Conservation (phyloP, 2,113 vertebrate genomes). For the Damaliscus lunatus region DNA sequence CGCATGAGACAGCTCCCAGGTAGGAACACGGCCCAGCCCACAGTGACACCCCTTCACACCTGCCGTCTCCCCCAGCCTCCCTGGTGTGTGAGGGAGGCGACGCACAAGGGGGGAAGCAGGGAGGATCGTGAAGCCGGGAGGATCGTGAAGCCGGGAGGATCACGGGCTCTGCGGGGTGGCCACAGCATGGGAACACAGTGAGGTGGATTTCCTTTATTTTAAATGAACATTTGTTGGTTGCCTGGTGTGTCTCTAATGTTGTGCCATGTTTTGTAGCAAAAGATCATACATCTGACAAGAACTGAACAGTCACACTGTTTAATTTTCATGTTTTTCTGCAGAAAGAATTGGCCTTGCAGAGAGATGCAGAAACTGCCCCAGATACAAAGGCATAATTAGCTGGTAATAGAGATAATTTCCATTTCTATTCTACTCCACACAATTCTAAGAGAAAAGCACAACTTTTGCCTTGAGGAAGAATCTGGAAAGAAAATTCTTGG, state of each 20-base stretch:
- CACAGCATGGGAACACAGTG: too few relatives aligned
- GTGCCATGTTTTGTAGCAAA: neutral
- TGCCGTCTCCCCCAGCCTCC: accelerated
- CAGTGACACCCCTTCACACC: neutral
- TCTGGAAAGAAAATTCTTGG: neutral
- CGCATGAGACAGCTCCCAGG: neutral
- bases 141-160: accelerated
- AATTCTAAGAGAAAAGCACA: neutral
- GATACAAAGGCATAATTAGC: neutral
- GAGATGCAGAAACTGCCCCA: neutral
- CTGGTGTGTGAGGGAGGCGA: neutral
- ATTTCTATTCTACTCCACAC: neutral
- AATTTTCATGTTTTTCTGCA: neutral
- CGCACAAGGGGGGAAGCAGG: accelerated
- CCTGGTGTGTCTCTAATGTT: neutral
- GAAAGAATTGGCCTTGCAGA: neutral
- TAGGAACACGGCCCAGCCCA: neutral
- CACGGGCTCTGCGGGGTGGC: accelerated
- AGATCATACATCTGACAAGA: neutral
- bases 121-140: too few relatives aligned
- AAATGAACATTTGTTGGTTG: too few relatives aligned
- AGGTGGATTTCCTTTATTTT: neutral
- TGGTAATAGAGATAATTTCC: neutral
- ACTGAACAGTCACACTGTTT: neutral
- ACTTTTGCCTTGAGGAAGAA: neutral